A percentile compares a stretch with the other conserved stretches of the same genome.
Conservation (phyloP, 2,888 invertebrate genomes). For the Leucozona laternaria region DNA sequence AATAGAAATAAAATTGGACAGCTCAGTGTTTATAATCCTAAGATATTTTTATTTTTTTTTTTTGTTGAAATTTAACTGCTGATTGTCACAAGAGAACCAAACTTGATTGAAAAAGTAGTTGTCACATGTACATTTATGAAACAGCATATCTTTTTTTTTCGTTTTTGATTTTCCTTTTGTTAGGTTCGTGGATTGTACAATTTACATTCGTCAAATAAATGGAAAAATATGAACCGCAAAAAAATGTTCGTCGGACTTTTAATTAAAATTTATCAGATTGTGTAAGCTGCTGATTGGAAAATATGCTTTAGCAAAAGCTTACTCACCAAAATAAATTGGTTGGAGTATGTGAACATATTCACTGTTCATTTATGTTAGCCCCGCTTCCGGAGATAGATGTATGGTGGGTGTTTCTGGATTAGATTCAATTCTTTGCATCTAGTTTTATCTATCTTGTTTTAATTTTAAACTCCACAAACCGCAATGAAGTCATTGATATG, state of each 20-base stretch:
- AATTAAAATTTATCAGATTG: slow-evolving; percentile 12
- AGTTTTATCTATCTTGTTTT: no score
- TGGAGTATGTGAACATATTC: no score
- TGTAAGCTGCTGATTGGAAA: neutral
- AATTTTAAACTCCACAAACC: no score
- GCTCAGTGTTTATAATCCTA: slow-evolving; percentile 34
- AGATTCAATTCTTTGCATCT: no score
- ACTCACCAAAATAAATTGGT: neutral
- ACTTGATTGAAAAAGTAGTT: slow-evolving; percentile 69
- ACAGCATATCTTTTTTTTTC: slow-evolving; percentile 5
- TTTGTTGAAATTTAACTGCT: neutral
- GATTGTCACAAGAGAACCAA: slow-evolving; percentile 19
- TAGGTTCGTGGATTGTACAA: neutral
- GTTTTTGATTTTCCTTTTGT: neutral
- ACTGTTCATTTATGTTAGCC: no score
- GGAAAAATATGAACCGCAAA: neutral
- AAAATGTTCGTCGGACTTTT: neutral
- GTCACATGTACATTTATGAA: slow-evolving; percentile 19
- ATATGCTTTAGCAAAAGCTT: neutral
- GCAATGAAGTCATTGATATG: no score
- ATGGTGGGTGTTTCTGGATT: no score
- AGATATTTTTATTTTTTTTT: slow-evolving; percentile 12
- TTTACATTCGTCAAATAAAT: neutral
- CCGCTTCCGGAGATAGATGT: no score
- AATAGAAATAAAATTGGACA: slow-evolving; percentile 24